phyloP scores from a whole-genome alignment of 2,113 vertebrate species.

The Rhynchopsitta pachyrhyncha region DNA sequence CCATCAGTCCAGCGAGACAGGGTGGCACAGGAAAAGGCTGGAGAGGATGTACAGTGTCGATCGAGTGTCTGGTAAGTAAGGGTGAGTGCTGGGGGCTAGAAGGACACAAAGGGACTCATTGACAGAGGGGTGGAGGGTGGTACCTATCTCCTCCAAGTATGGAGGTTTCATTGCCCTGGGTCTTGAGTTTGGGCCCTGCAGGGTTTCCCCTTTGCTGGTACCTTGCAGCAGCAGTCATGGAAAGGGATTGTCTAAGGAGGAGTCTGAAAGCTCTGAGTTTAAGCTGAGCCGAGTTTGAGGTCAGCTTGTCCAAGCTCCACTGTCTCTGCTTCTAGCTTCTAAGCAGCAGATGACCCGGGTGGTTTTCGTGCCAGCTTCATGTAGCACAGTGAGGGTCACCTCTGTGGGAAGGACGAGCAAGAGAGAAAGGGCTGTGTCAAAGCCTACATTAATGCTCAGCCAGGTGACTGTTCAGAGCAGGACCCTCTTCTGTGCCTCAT shows the following conservation, averaged over 20 bases:
- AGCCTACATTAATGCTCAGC: background rate
- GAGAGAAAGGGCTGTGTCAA: background rate
- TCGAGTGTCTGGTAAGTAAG: slow-evolving; percentile 80
- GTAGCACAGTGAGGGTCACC: background rate
- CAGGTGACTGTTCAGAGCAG: background rate
- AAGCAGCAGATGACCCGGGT: background rate
- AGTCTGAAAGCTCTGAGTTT: background rate
- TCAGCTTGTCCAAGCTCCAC: accelerated
- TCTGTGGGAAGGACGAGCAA: background rate
- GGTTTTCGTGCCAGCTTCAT: background rate
- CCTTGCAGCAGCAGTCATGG: background rate
- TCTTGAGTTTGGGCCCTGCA: background rate
- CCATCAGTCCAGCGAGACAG: slow-evolving; percentile 67
- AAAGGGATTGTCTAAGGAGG: background rate
- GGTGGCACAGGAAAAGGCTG: slow-evolving; percentile 86
- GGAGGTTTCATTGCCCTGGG: accelerated
- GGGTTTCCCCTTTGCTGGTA: background rate
- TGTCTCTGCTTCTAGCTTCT: background rate
- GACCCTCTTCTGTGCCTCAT: background rate
- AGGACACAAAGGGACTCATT: background rate
- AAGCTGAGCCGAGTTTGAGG: background rate
- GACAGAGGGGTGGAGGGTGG: background rate
- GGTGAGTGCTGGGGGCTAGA: background rate
- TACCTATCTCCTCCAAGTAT: accelerated
- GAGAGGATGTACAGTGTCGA: slow-evolving; percentile 95